These are phyloP conservation scores for Romanomermis culicivorax DNA, from an alignment of 2,888 invertebrate genomes.

Conservation along the genomic window DNA sequence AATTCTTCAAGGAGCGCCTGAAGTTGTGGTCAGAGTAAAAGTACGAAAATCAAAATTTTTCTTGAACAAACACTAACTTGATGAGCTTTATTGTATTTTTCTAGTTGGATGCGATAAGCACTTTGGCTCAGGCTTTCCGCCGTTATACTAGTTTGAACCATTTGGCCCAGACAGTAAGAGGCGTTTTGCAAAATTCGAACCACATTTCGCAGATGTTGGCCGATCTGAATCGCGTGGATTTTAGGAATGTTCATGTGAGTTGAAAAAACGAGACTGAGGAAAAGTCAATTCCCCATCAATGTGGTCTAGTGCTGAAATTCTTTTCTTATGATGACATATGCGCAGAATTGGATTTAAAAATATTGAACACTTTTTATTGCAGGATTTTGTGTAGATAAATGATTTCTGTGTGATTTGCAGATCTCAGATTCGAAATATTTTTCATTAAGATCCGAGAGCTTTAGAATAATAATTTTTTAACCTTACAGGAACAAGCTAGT, in stretches of 20 bases:
- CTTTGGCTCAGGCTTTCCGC: conserved; percentile 75
- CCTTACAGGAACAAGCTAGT: conserved; percentile 48
- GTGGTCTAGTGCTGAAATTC: no score
- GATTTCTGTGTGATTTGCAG: no score
- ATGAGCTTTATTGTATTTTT: conserved; percentile 12
- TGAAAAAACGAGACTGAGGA: no score
- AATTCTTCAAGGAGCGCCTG: conserved; percentile 60
- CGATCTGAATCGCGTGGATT: conserved; percentile 89
- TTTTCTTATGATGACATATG: no score
- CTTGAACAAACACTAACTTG: no score
- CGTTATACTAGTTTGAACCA: conserved; percentile 93
- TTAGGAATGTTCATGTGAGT: conserved; percentile 66
- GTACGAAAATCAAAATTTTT: no score
- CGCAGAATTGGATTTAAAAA: no score
- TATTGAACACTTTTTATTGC: no score
- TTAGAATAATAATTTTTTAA: no score
- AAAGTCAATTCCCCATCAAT: neutral
- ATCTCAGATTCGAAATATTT: no score
- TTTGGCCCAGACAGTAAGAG: conserved; percentile 67
- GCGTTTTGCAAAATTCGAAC: conserved; percentile 75
- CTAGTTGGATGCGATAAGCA: conserved; percentile 53
- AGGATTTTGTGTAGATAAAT: no score
- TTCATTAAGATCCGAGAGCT: no score
- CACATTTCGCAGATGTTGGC: conserved; percentile 90
- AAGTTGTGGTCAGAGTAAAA: conserved; percentile 57